A percentile compares a stretch with the other conserved stretches of the same genome.
Evolutionary conservation across 2,113 vertebrate species (phyloP).

Genomic region (Phalacrocorax brasilianus): DNA sequence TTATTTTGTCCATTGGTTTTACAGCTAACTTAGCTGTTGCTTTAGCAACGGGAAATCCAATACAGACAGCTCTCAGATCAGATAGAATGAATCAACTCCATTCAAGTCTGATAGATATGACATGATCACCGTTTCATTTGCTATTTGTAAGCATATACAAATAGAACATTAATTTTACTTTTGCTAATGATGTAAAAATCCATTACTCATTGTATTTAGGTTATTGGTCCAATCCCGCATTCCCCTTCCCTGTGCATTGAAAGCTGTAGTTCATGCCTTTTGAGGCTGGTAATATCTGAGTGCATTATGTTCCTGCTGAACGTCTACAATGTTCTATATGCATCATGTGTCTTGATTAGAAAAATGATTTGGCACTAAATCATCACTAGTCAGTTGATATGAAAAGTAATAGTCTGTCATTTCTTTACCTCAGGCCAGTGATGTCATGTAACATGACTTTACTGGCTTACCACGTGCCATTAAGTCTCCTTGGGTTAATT

Average conservation of each 20-base stretch:
- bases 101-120: not conserved
- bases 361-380: not conserved
- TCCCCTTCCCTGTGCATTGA: not conserved
- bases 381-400: not conserved
- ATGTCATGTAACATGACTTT: not conserved
- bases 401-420: not conserved
- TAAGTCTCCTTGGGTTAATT: not conserved
- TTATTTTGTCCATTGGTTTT: not conserved
- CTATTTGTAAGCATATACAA: not conserved
- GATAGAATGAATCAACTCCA: not conserved
- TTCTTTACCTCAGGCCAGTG: conserved; percentile 15
- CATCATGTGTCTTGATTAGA: not conserved
- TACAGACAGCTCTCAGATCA: not conserved
- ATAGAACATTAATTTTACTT: not conserved
- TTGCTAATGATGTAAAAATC: conserved; percentile 22
- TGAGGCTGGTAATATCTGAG: not conserved
- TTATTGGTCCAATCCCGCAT: not conserved
- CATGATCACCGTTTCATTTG: not conserved
- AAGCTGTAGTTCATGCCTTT: not conserved
- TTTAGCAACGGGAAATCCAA: conserved; percentile 31
- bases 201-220: not conserved
- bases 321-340: not conserved
- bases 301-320: not conserved
- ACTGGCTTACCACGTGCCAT: not conserved
- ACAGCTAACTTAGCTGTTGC: not conserved